A percentile compares a stretch with the other conserved stretches of the same genome.
phyloP scores from a whole-genome alignment of 2,797 vertebrate genomes.

The Thaleichthys pacificus region DNA sequence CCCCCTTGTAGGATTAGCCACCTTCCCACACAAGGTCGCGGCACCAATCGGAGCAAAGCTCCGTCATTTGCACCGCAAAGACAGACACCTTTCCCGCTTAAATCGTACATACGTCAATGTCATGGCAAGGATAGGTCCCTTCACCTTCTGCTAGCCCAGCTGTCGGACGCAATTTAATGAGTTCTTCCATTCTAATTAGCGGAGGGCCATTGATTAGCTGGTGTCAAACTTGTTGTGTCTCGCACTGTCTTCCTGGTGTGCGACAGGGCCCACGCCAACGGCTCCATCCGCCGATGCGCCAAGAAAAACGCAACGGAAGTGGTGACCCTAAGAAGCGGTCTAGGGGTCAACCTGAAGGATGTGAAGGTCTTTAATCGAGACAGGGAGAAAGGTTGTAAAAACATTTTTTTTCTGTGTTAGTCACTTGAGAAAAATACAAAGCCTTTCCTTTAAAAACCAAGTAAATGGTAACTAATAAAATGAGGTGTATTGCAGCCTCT shows the following conservation, averaged over 20 bases:
- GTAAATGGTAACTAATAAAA: not conserved
- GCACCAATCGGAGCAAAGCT: constrained; percentile 44
- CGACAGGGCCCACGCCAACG: constrained; percentile 85
- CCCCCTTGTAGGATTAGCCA: constrained; percentile 68
- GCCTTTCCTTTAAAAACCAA: constrained; percentile 32
- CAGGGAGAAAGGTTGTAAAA: constrained; percentile 83
- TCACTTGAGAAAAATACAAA: constrained; percentile 33
- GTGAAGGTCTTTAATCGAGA: constrained; percentile 86
- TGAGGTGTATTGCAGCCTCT: too few species aligned
- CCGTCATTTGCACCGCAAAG: constrained; percentile 38
- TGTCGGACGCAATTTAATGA: constrained; percentile 64
- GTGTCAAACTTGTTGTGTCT: constrained; percentile 5
- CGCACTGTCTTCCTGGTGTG: not conserved
- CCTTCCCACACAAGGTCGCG: constrained; percentile 69
- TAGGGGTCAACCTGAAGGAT: constrained; percentile 85
- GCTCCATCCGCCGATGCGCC: constrained; percentile 83
- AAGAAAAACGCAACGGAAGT: constrained; percentile 79
- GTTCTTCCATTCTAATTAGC: constrained; percentile 69
- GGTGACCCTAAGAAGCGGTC: constrained; percentile 80
- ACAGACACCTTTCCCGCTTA: constrained; percentile 41
- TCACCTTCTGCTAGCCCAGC: constrained; percentile 53
- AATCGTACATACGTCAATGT: constrained; percentile 50
- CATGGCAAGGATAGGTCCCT: constrained; percentile 48
- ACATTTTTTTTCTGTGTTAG: too few species aligned
- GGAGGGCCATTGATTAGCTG: constrained; percentile 62